Percentiles rank a stretch among this genome's conserved stretches.
Evolutionary conservation across 2,113 vertebrate species (phyloP).

Genomic region (Steatornis caripensis): DNA sequence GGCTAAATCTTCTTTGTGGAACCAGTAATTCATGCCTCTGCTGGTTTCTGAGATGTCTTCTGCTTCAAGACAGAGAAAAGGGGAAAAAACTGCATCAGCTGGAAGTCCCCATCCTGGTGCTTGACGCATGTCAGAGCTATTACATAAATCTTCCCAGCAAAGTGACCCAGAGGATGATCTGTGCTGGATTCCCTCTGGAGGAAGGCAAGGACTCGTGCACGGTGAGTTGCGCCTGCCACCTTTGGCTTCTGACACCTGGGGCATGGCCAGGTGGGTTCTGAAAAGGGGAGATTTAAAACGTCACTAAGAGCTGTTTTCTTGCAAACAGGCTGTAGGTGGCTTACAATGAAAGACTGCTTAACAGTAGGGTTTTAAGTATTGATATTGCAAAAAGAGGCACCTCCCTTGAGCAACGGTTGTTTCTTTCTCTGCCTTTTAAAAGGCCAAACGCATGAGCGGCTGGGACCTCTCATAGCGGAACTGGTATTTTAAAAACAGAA

Average conservation of each 20-base stretch:
- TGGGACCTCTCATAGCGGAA: not conserved
- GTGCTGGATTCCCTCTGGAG: constrained; percentile 47
- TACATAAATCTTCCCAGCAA: not conserved
- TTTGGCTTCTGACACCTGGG: not conserved
- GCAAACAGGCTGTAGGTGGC: not conserved
- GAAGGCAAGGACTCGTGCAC: constrained; percentile 39
- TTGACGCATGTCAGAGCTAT: constrained; percentile 8
- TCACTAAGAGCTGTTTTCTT: not conserved
- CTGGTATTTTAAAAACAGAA: not conserved
- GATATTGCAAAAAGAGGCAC: not conserved
- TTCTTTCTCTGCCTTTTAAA: not conserved
- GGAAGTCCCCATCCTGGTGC: constrained; percentile 43
- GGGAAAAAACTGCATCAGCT: constrained; percentile 49
- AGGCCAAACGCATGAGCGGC: not conserved
- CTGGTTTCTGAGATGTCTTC: not conserved
- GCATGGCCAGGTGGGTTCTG: not conserved
- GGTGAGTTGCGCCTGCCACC: not conserved
- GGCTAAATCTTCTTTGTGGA: not conserved
- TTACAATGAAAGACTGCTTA: not conserved
- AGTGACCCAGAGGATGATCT: constrained; percentile 43
- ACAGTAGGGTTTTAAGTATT: not conserved
- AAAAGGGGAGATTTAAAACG: not conserved
- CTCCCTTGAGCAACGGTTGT: not conserved
- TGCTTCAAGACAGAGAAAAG: constrained; percentile 30
- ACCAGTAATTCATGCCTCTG: not conserved